Evolutionary conservation across 2,888 invertebrate genomes (phyloP).

Genomic region (Smittia sp.): DNA sequence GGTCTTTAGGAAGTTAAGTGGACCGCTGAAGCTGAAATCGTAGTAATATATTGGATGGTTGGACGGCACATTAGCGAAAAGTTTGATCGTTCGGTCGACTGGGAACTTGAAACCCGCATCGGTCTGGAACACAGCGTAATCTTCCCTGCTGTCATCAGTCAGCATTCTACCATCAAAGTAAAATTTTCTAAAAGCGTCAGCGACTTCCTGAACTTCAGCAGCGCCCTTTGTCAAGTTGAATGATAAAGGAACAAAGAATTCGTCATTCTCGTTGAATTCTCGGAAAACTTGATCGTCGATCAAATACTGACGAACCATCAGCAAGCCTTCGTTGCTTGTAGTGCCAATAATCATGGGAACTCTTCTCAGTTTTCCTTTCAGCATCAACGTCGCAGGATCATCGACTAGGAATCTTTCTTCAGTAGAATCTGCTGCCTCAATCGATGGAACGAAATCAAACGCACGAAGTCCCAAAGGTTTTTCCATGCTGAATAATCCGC

Average conservation of each 20-base stretch:
- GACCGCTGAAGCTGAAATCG: slow-evolving; percentile 23
- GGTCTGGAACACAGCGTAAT: slow-evolving; percentile 29
- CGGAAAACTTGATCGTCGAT: slow-evolving; percentile 12
- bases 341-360: slow-evolving; percentile 43
- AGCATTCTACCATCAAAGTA: slow-evolving; percentile 41
- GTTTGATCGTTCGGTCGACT: background rate
- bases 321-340: slow-evolving; percentile 41
- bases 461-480: slow-evolving; percentile 40
- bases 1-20: slow-evolving; percentile 24
- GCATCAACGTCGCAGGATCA: slow-evolving; percentile 40
- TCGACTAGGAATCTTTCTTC: slow-evolving; percentile 41
- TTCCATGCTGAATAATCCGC: background rate
- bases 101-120: slow-evolving; percentile 19
- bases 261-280: slow-evolving; percentile 37
- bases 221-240: slow-evolving; percentile 30
- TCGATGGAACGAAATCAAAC: slow-evolving; percentile 41
- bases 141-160: background rate
- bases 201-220: slow-evolving; percentile 3
- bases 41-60: slow-evolving; percentile 5
- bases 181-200: slow-evolving; percentile 29
- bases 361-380: slow-evolving; percentile 38
- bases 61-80: background rate
- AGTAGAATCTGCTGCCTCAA: slow-evolving; percentile 35
- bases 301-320: slow-evolving; percentile 19
- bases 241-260: slow-evolving; percentile 39